phyloP scores from a whole-genome alignment of 2,888 invertebrate genomes.

The Dicyrtoma fusca region DNA sequence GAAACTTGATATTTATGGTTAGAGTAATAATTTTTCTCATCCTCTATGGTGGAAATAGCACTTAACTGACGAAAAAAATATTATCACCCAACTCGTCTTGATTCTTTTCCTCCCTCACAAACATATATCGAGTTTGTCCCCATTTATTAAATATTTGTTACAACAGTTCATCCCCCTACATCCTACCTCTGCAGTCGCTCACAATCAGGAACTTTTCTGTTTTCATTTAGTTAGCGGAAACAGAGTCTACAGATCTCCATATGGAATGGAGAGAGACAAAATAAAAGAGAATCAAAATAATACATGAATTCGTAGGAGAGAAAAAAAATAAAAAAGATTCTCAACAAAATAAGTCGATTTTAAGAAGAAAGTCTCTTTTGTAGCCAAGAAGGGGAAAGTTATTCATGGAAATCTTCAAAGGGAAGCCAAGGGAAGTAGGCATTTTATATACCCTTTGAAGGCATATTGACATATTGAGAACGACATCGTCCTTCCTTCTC shows the following conservation, averaged over 20 bases:
- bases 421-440: background rate
- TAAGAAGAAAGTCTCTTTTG: constrained; percentile 4
- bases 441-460: too few relatives aligned
- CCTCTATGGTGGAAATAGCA: background rate
- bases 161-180: background rate
- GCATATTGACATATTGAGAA: background rate
- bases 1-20: constrained; percentile 19
- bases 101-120: background rate
- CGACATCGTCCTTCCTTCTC: background rate
- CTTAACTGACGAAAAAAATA: constrained; percentile 6
- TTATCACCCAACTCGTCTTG: background rate
- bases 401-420: constrained; percentile 12
- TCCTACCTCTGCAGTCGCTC: too few relatives aligned
- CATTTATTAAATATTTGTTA: background rate
- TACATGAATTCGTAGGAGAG: background rate
- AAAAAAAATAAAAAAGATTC: background rate
- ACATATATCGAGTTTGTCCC: background rate
- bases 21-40: constrained; percentile 22
- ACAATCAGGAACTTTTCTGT: too few relatives aligned
- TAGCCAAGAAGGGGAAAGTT: background rate
- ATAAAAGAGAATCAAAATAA: background rate
- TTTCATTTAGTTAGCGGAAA: too few relatives aligned
- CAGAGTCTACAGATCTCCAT: too few relatives aligned
- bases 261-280: background rate
- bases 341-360: constrained; percentile 13